Conservation (phyloP, 2,888 invertebrate species). For the Eutolmus rufibarbis region DNA sequence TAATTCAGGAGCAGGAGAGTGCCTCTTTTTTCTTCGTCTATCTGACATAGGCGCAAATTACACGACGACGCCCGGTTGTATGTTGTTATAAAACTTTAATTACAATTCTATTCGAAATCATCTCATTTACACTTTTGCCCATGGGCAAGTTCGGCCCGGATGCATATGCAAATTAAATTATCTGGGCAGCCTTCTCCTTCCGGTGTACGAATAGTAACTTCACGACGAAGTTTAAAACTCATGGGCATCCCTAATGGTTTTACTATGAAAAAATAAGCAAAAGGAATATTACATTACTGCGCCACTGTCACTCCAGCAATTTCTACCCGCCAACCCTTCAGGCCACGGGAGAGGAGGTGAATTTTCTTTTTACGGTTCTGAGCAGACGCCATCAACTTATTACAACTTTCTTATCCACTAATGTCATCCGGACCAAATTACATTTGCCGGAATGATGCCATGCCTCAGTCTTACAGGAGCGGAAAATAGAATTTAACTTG, state of each 20-base stretch:
- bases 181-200: not conserved
- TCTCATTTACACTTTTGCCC: not conserved
- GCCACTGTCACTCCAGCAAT: not conserved
- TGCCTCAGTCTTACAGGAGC: not conserved
- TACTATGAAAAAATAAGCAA: not conserved
- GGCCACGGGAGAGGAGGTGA: not conserved
- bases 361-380: not conserved
- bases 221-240: not conserved
- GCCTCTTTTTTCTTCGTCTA: not conserved
- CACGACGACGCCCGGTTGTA: not conserved
- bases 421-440: not conserved
- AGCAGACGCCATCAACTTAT: not conserved
- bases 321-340: not conserved
- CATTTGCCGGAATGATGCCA: not conserved
- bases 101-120: not conserved
- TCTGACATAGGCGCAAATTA: not conserved
- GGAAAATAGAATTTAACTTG: not conserved
- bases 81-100: not conserved
- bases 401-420: not conserved
- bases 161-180: slow-evolving; percentile 22
- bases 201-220: not conserved
- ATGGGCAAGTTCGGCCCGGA: not conserved
- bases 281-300: not conserved
- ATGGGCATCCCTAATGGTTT: not conserved
- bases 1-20: not conserved